These are phyloP conservation scores for Protobothrops mucrosquamatus DNA, from an alignment of 2,113 vertebrate species.

Conservation along the genomic window DNA sequence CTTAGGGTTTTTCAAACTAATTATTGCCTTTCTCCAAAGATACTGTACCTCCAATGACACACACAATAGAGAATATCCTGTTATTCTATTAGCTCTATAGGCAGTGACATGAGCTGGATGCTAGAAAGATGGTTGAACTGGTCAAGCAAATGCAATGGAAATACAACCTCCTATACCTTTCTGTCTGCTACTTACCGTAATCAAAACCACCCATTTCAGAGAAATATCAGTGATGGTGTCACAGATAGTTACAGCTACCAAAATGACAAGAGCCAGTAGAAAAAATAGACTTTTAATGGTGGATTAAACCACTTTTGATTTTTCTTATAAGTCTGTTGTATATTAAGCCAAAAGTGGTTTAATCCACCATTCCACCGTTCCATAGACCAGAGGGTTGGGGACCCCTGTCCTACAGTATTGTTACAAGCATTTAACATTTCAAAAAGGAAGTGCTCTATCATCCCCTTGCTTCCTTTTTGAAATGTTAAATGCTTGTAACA, in stretches of 20 bases:
- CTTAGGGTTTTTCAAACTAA: not conserved
- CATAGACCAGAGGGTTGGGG: not conserved
- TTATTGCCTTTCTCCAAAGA: conserved; percentile 5
- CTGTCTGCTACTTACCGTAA: not conserved
- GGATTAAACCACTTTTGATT: not conserved
- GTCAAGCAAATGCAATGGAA: not conserved
- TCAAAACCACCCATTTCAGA: not conserved
- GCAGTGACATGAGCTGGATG: accelerated
- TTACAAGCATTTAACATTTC: not conserved
- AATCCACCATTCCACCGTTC: too few species aligned
- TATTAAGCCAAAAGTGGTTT: too few species aligned
- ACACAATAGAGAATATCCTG: not conserved
- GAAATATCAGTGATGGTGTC: not conserved
- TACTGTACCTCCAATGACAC: not conserved
- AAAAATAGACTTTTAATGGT: not conserved
- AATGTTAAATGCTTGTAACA: not conserved
- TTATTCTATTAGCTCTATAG: not conserved
- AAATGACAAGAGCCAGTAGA: not conserved
- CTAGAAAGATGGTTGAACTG: not conserved
- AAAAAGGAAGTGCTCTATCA: too few species aligned
- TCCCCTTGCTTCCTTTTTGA: not conserved
- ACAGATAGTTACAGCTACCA: not conserved
- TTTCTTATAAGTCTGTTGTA: too few species aligned
- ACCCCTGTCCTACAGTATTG: not conserved
- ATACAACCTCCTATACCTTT: not conserved